A percentile compares a stretch with the other conserved stretches of the same genome.
These are phyloP conservation scores for Aspiorhynchus laticeps DNA, from an alignment of 2,113 vertebrate genomes.

Conservation along the genomic window DNA sequence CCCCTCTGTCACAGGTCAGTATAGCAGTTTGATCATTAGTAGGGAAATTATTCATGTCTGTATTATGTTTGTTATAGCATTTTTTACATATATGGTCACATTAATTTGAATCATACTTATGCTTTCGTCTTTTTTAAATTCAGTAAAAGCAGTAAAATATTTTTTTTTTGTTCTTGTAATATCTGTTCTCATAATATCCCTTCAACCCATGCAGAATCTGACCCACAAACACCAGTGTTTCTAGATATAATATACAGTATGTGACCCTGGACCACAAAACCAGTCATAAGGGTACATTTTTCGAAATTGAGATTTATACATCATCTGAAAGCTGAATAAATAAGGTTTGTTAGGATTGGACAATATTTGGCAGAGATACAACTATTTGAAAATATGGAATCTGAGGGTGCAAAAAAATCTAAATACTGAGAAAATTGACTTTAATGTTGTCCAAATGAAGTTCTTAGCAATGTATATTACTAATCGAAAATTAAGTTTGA, in stretches of 20 bases:
- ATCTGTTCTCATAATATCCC: background rate
- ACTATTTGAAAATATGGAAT: too few species aligned
- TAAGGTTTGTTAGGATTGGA: too few species aligned
- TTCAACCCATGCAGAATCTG: background rate
- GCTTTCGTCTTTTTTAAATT: background rate
- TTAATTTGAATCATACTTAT: background rate
- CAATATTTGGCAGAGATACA: too few species aligned
- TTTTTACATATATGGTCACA: background rate
- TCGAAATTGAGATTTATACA: too few species aligned
- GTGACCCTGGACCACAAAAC: too few species aligned
- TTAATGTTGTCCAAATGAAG: too few species aligned
- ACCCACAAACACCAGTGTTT: background rate
- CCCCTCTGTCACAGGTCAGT: constrained; percentile 95
- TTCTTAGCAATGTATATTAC: too few species aligned
- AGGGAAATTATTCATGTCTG: background rate
- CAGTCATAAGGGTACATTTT: too few species aligned
- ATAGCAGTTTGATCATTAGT: background rate
- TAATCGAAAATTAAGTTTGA: too few species aligned
- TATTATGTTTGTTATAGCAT: background rate
- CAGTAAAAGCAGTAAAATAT: background rate
- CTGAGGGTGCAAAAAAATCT: too few species aligned
- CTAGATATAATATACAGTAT: background rate
- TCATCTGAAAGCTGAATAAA: too few species aligned
- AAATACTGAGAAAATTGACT: too few species aligned
- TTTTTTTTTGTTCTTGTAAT: background rate